Evolutionary conservation across 2,113 vertebrate genomes (phyloP).

Genomic region (Caloenas nicobarica): DNA sequence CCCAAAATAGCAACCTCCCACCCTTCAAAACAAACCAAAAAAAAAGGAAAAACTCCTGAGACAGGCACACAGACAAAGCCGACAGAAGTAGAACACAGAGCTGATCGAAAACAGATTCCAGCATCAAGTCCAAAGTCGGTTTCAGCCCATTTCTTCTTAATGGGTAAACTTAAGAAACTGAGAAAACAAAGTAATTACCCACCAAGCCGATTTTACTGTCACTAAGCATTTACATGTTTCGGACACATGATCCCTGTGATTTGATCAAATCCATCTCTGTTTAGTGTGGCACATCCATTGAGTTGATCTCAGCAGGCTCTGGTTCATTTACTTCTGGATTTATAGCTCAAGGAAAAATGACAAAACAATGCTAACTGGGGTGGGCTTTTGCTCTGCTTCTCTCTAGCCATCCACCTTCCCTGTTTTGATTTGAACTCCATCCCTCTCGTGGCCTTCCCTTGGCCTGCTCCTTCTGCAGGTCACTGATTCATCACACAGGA

Average conservation of each 20-base stretch:
- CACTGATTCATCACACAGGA: slow-evolving; percentile 42
- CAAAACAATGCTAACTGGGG: not conserved
- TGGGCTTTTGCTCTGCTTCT: slow-evolving; percentile 13
- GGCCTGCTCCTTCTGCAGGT: slow-evolving; percentile 33
- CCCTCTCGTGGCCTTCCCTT: not conserved
- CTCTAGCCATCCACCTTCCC: slow-evolving; percentile 10
- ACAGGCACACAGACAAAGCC: slow-evolving; percentile 9
- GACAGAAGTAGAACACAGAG: slow-evolving; percentile 31
- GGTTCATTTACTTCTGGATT: slow-evolving; percentile 27
- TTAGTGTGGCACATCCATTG: not conserved
- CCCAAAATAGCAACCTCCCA: slow-evolving; percentile 55
- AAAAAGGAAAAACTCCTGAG: slow-evolving; percentile 18
- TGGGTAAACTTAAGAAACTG: not conserved
- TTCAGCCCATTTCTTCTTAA: slow-evolving; percentile 15
- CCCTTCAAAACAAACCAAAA: slow-evolving; percentile 41
- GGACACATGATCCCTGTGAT: not conserved
- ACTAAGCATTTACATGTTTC: not conserved
- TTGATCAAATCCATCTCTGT: not conserved
- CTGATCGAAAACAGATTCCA: slow-evolving; percentile 63
- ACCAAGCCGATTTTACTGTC: not conserved
- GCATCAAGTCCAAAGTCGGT: not conserved
- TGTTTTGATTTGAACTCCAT: not conserved
- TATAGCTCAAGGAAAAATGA: not conserved
- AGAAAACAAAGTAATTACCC: slow-evolving; percentile 24
- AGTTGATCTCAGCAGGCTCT: not conserved